Percentiles rank a stretch among this genome's conserved stretches.
These are phyloP conservation scores for Melipona quadrifasciata DNA, from an alignment of 1,140 invertebrate species.

Conservation along the genomic window DNA sequence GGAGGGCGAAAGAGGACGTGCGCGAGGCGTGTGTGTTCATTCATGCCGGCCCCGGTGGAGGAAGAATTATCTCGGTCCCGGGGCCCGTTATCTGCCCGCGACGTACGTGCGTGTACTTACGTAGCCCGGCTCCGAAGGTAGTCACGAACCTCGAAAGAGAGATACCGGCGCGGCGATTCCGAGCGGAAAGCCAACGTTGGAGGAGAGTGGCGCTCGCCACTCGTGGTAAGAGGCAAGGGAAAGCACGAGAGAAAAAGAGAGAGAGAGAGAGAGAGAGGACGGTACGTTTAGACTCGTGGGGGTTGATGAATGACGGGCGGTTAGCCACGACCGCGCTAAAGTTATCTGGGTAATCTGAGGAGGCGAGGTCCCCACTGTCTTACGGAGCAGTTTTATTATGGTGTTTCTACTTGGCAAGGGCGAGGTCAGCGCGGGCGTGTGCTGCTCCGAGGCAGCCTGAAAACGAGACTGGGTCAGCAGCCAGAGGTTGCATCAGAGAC, in stretches of 20 bases:
- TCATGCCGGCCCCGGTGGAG: constrained; percentile 58
- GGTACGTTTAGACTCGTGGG: constrained; percentile 46
- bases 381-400: constrained; percentile 67
- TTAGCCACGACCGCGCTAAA: constrained; percentile 74
- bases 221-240: not conserved
- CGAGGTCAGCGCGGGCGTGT: constrained; percentile 74
- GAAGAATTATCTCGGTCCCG: constrained; percentile 54
- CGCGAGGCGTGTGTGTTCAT: constrained; percentile 47
- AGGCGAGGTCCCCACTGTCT: constrained; percentile 70
- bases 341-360: constrained; percentile 80
- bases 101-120: constrained; percentile 66
- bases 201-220: constrained; percentile 10
- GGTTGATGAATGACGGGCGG: constrained; percentile 80
- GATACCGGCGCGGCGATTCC: constrained; percentile 49
- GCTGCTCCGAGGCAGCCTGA: constrained; percentile 39
- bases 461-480: constrained; percentile 76
- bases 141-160: constrained; percentile 63
- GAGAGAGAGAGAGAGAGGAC: not conserved
- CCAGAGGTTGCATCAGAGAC: constrained; percentile 69
- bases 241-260: not conserved
- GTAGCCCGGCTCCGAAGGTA: constrained; percentile 43
- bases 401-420: constrained; percentile 73
- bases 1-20: constrained; percentile 1
- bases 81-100: constrained; percentile 61
- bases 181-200: constrained; percentile 3